These are phyloP conservation scores for Macroteleia sp. DNA, from an alignment of 2,888 invertebrate genomes.

Conservation along the genomic window DNA sequence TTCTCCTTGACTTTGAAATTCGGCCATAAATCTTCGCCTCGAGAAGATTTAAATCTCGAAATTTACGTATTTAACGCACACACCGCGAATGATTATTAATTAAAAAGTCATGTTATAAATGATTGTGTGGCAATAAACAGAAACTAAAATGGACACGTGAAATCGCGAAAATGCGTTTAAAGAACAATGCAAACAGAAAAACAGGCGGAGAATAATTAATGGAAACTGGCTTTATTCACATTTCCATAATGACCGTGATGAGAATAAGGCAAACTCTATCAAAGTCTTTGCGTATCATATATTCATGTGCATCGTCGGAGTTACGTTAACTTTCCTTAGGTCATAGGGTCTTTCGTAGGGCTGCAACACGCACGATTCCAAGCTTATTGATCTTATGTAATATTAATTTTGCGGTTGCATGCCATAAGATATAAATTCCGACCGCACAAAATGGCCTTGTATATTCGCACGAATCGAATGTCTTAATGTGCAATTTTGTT, in stretches of 20 bases:
- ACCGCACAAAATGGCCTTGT: conserved; percentile 24
- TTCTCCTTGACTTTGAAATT: conserved; percentile 36
- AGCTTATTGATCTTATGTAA: conserved; percentile 47
- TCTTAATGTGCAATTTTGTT: conserved; percentile 33
- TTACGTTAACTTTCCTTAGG: conserved; percentile 53
- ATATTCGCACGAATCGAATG: conserved; percentile 33
- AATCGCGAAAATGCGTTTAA: conserved; percentile 33
- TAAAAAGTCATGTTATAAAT: conserved; percentile 39
- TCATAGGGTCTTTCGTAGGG: conserved; percentile 38
- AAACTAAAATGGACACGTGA: conserved; percentile 13
- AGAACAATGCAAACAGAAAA: conserved; percentile 43
- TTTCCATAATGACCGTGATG: conserved; percentile 58
- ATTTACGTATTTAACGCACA: conserved; percentile 32
- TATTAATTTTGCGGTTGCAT: conserved; percentile 51
- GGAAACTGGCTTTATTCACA: conserved; percentile 47
- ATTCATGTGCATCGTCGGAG: conserved; percentile 52
- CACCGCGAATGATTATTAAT: conserved; percentile 37
- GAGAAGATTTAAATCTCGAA: conserved; percentile 34
- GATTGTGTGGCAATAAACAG: conserved; percentile 5
- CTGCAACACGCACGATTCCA: conserved; percentile 41
- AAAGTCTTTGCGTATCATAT: conserved; percentile 53
- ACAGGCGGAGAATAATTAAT: conserved; percentile 48
- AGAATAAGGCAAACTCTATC: conserved; percentile 43
- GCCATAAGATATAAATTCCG: conserved; percentile 54
- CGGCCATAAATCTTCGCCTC: conserved; percentile 34